Percentiles rank a stretch among this genome's conserved stretches.
Conservation (phyloP, 2,113 vertebrate species). For the Porphyrio hochstetteri region DNA sequence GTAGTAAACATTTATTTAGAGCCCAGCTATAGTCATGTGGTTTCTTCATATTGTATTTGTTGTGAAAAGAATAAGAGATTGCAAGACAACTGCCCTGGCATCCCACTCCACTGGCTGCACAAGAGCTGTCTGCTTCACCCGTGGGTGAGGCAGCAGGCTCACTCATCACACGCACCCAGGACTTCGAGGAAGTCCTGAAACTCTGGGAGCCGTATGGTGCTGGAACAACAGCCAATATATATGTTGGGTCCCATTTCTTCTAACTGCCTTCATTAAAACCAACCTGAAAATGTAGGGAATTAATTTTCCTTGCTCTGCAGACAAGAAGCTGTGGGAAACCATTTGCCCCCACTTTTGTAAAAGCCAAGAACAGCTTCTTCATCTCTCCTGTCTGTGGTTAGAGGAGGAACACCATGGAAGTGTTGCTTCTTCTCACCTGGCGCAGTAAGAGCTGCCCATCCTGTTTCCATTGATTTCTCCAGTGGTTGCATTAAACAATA, state of each 20-base stretch:
- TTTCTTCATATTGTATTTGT: background rate
- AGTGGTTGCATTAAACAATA: slow-evolving; percentile 57
- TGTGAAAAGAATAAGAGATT: background rate
- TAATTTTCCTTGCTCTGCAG: background rate
- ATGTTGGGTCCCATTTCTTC: background rate
- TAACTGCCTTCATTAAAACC: background rate
- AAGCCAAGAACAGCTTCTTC: background rate
- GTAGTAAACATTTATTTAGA: background rate
- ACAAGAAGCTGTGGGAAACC: background rate
- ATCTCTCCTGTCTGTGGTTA: background rate
- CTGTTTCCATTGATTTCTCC: slow-evolving; percentile 52
- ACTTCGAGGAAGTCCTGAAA: background rate
- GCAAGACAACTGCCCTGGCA: background rate
- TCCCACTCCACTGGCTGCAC: background rate
- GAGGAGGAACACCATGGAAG: background rate
- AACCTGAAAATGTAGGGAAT: background rate
- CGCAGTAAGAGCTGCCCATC: slow-evolving; percentile 28
- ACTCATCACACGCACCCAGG: accelerated
- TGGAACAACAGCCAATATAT: background rate
- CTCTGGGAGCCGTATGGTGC: background rate
- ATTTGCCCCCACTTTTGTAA: background rate
- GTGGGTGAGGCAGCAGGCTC: background rate
- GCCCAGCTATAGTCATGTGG: accelerated
- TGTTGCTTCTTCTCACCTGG: background rate
- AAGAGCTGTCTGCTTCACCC: background rate